These are phyloP conservation scores for Anolis apletophallus DNA, from an alignment of 2,797 vertebrate species.

Conservation along the genomic window DNA sequence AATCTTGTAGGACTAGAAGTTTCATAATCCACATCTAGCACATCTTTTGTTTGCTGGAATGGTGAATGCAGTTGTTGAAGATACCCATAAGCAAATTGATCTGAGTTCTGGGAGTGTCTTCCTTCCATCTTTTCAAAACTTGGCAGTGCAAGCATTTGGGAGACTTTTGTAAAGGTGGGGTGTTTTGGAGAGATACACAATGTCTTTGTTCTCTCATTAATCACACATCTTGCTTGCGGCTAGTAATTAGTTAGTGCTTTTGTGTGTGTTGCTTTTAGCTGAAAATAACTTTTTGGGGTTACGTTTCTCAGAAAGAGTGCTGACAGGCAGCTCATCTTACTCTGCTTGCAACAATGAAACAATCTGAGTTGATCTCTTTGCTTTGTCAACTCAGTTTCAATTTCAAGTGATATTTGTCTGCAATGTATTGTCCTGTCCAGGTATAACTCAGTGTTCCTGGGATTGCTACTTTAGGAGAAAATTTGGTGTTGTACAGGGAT, in stretches of 20 bases:
- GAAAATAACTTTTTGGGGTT: not conserved
- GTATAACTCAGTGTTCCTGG: too few species aligned
- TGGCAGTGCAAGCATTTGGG: conserved; percentile 33
- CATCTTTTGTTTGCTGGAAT: too few species aligned
- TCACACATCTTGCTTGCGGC: conserved; percentile 42
- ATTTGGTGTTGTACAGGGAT: too few species aligned
- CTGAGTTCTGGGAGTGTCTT: conserved; percentile 42
- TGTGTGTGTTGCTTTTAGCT: conserved; percentile 9
- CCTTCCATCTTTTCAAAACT: not conserved
- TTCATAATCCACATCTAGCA: too few species aligned
- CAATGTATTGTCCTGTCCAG: accelerated
- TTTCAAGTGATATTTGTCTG: not conserved
- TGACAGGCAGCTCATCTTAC: not conserved
- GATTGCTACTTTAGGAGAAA: too few species aligned
- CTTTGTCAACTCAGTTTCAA: not conserved
- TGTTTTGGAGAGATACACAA: conserved; percentile 9
- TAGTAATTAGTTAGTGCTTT: conserved; percentile 23
- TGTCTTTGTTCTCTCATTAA: conserved; percentile 26
- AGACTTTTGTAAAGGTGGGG: conserved; percentile 36
- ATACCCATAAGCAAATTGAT: not conserved
- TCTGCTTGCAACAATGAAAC: not conserved
- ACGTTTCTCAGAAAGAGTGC: conserved; percentile 35
- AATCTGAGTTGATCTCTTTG: not conserved
- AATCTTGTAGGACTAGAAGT: not conserved
- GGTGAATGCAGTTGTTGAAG: not conserved